These are phyloP conservation scores for Pycnonotus jocosus DNA, from an alignment of 2,113 vertebrate genomes.

Conservation along the genomic window DNA sequence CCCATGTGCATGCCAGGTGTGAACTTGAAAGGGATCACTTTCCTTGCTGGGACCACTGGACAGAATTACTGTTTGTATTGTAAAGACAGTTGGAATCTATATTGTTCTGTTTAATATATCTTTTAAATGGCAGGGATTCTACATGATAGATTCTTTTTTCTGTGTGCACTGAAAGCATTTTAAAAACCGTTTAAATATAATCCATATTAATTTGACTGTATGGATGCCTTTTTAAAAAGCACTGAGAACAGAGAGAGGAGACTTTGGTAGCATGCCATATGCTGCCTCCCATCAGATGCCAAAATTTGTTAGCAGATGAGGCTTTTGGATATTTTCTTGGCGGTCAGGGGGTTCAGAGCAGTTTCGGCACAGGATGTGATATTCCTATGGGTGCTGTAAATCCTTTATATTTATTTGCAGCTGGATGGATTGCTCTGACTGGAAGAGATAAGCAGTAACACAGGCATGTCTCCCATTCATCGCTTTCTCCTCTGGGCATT, in stretches of 20 bases:
- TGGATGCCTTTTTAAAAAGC: neutral
- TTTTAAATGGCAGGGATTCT: neutral
- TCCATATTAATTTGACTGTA: neutral
- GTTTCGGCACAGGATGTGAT: neutral
- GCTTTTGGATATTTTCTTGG: neutral
- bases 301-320: constrained; percentile 3
- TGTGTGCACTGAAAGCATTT: neutral
- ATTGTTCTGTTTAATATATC: neutral
- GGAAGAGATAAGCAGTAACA: neutral
- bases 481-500: fast-evolving
- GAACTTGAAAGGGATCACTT: neutral
- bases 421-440: neutral
- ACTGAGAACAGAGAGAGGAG: neutral
- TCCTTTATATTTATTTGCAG: neutral
- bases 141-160: neutral
- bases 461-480: neutral
- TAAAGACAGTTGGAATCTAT: neutral
- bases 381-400: neutral
- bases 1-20: neutral
- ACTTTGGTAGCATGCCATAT: neutral
- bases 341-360: neutral
- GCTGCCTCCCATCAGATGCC: neutral
- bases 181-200: neutral
- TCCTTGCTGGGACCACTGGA: neutral
- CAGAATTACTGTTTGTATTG: neutral